Evolutionary conservation across 2,113 vertebrate species (phyloP).

Genomic region (Excalfactoria chinensis): DNA sequence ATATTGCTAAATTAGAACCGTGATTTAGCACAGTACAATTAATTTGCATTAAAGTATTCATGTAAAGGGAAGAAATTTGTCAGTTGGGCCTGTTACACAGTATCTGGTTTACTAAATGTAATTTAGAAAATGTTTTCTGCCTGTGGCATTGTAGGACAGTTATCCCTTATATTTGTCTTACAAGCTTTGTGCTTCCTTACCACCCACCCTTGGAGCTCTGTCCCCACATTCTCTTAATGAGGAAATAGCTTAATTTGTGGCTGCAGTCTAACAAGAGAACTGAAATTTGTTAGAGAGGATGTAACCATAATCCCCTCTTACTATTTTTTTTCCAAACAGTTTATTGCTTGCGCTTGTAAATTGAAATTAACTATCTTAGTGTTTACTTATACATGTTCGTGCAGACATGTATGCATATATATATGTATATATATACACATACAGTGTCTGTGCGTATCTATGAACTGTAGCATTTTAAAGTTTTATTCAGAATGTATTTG

Average conservation of each 20-base stretch:
- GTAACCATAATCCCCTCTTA: not conserved
- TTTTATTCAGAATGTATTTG: not conserved
- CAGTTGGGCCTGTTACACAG: not conserved
- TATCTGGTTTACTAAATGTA: not conserved
- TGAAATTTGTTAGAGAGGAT: not conserved
- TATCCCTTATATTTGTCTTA: not conserved
- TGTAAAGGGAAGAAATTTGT: not conserved
- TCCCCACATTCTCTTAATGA: not conserved
- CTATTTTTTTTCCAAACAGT: not conserved
- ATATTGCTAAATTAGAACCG: not conserved
- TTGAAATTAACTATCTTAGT: not conserved
- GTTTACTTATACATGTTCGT: not conserved
- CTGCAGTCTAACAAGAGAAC: not conserved
- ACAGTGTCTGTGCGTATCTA: not conserved
- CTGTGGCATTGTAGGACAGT: not conserved
- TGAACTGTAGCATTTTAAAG: not conserved
- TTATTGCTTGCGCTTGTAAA: not conserved
- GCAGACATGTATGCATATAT: accelerated
- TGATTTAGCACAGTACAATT: constrained; percentile 35
- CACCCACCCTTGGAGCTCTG: not conserved
- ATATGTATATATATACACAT: accelerated
- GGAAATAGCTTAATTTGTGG: not conserved
- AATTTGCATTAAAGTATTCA: constrained; percentile 37
- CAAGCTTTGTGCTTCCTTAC: not conserved
- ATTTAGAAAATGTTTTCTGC: not conserved